Evolutionary conservation across 1,140 invertebrate genomes (phyloP).

Genomic region (Choristoneura fumiferana): DNA sequence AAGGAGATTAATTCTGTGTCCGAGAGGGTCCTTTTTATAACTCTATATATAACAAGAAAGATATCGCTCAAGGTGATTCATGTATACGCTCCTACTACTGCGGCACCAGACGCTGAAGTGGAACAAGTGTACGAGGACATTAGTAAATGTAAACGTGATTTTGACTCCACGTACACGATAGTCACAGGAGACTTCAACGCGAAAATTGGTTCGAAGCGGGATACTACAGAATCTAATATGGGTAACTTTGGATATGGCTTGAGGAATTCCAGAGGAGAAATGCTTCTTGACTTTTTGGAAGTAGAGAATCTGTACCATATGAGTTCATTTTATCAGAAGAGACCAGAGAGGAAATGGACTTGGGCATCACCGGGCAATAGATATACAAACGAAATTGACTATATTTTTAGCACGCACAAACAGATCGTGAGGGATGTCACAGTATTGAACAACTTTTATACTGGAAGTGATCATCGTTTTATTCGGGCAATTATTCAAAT

Average conservation of each 20-base stretch:
- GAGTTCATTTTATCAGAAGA: slow-evolving; percentile 17
- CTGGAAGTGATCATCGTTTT: not conserved
- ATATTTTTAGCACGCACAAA: not conserved
- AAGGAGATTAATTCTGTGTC: not conserved
- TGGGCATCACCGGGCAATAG: no score
- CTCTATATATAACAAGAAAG: not conserved
- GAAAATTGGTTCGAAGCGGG: not conserved
- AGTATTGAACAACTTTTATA: not conserved
- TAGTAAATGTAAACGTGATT: not conserved
- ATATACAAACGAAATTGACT: slow-evolving; percentile 6
- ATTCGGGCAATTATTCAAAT: no score
- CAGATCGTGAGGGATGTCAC: not conserved
- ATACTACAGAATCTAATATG: no score
- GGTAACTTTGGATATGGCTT: slow-evolving; percentile 6
- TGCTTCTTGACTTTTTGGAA: slow-evolving; percentile 6
- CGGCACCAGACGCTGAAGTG: not conserved
- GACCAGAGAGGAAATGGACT: no score
- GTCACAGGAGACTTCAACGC: slow-evolving; percentile 1
- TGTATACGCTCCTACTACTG: slow-evolving; percentile 7
- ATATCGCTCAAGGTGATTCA: not conserved
- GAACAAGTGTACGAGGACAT: slow-evolving; percentile 14
- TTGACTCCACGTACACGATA: slow-evolving; percentile 2
- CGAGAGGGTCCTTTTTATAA: not conserved
- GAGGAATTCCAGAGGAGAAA: slow-evolving; percentile 4
- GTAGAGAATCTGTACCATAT: slow-evolving; percentile 5